Conservation (phyloP, 2,888 invertebrate species). For the Polyommatus icarus region DNA sequence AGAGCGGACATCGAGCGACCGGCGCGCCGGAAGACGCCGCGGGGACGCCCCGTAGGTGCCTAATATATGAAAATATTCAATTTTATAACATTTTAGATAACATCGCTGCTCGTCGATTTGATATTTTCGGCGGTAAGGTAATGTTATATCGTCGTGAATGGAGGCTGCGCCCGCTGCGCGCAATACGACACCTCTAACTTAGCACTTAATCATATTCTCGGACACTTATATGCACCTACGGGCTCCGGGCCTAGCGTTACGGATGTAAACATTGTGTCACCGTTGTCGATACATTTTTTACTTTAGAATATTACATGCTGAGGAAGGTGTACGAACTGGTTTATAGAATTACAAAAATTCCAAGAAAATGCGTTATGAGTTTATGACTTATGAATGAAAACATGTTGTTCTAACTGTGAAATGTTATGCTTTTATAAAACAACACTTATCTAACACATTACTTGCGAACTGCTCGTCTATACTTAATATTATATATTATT, state of each 20-base stretch:
- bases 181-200: constrained; percentile 72
- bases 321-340: background rate
- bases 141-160: constrained; percentile 73
- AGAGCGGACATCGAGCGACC: constrained; percentile 44
- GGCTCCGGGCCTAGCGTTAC: constrained; percentile 43
- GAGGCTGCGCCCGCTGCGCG: constrained; percentile 69
- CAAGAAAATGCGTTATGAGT: background rate
- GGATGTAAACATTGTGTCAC: constrained; percentile 40
- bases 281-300: constrained; percentile 37
- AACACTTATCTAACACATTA: too few relatives aligned
- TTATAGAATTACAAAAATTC: background rate
- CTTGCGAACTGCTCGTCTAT: too few relatives aligned
- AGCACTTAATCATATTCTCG: constrained; percentile 77
- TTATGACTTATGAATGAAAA: background rate
- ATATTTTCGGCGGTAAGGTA: constrained; percentile 79
- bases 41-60: constrained; percentile 57
- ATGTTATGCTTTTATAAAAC: background rate
- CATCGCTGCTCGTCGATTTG: constrained; percentile 77
- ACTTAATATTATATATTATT: too few relatives aligned
- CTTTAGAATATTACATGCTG: background rate
- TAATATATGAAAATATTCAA: constrained; percentile 77
- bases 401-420: background rate
- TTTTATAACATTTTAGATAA: constrained; percentile 78
- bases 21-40: constrained; percentile 62
- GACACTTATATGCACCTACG: constrained; percentile 67